Base-by-base conservation (phyloP, 1,140 invertebrate species). In the Zaprionus africanus region DNA sequence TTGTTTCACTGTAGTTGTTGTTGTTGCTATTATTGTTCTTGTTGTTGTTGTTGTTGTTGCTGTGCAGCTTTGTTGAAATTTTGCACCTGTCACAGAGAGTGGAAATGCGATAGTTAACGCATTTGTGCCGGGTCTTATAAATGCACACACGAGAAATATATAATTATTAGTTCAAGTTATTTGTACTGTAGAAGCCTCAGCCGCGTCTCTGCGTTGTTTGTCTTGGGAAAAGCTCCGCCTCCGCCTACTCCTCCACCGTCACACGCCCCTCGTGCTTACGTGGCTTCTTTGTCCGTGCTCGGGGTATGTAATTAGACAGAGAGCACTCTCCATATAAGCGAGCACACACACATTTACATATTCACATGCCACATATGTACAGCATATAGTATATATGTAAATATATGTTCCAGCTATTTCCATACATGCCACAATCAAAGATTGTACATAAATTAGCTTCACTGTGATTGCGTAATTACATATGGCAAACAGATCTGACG, bases 51-150 rank as follows among this genome's bases (percentile, higher is more conserved):
- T 26, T 49, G 41, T 13, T 43, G 41, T 22, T 78, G 19, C 17
- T 72, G 54, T 65, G 60, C 53, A 78, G 41, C 74, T 77, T 70
- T 46, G 76, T 62, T 80, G 70, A 74, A 80, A 74, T 62, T 34
- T 59, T 72, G 72, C 81, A 79, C 81, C 76, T 79, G 81, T 38
- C 66, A 53, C 13, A 22, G 26, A 31, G 64, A 13, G 4, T 68
- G 66, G 66, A 62, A 69, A 69, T 69, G 66, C 46, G 66, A 69
- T 69, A 69, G 66, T 69, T 60, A 34, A 66, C 43, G 31, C 51
- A 56, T 56, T 56, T 57, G 53, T 26, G 26, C 19, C 19, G 7
- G 59, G 34, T n/a, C 38, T 53, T 12, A n/a, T 19, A 41, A 19
- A 65, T 24, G 26, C 26, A 24, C 13, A 54, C 5, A 4, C 6